Base-by-base conservation (phyloP, 2,797 vertebrate species). In the Crocodylus rhombifer region DNA sequence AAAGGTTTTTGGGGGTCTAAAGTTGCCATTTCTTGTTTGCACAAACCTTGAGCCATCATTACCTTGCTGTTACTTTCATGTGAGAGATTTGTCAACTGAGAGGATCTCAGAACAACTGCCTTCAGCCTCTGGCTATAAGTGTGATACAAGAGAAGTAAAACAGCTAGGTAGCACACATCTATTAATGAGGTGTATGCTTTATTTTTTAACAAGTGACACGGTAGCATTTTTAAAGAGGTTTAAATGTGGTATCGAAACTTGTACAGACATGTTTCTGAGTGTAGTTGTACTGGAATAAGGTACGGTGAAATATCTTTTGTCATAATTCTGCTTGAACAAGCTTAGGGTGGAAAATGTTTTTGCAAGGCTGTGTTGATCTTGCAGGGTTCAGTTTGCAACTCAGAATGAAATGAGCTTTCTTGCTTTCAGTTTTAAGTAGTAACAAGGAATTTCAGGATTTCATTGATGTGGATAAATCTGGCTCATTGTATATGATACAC, bases 311-410 rank as follows among this genome's bases (percentile, higher is more conserved):
- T 90, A 93, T 89, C 76, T 92, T 93, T 90, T 90, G 88, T 86
- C 89, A 92, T 95, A 92, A 92, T 95, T 95, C 76, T 67, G 55
- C 80, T 63, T 77, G 91, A 97, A 92, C 97, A 95, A 95, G 97
- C 94, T 89, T 91, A 88, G 97, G 85, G 95, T 95, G 75, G 96
- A 94, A 95, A 60, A 93, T 85, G 84, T 96, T 88, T 95, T 95
- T 2, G 2, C 73, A 93, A 93, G 91, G 95, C 2, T 11, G 57
- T 91, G 85, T 86, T 36, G 0, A 77, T 94, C 93, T 89, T 93
- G 2, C 56, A 91, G 91, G 51, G 90, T 93, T 93, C 90, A 93
- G 58, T 85, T 81, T 91, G 30, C 82, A 94, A 86, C 61, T 4
- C 80, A 42, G 67, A 83, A 73, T 77, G 78, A 91, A 83, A 79